Evolutionary conservation across 2,797 vertebrate genomes (phyloP).

Genomic region (Ctenochaetus hawaiiensis): DNA sequence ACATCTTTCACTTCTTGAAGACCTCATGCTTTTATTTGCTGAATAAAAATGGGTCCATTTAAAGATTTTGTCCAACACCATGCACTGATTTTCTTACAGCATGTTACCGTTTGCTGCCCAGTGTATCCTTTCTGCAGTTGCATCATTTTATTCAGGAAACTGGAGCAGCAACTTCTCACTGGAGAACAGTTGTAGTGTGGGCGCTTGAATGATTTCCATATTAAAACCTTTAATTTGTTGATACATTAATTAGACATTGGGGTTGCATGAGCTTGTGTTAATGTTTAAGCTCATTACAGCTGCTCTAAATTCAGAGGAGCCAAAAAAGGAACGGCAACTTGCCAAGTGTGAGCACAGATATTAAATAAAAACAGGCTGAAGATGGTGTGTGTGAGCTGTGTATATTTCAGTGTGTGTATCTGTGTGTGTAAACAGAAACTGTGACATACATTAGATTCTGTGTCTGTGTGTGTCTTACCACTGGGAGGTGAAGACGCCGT

Average conservation of each 20-base stretch:
- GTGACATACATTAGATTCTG: slow-evolving; percentile 11
- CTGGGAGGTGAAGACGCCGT: slow-evolving; percentile 94
- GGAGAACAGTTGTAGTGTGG: slow-evolving; percentile 50
- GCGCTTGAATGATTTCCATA: slow-evolving; percentile 31
- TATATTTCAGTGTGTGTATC: slow-evolving; percentile 7
- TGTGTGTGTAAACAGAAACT: slow-evolving; percentile 35
- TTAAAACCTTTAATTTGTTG: slow-evolving; percentile 54
- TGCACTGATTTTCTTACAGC: neutral
- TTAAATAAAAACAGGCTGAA: slow-evolving; percentile 41
- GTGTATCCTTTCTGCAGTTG: slow-evolving; percentile 1
- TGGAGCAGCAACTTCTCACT: slow-evolving; percentile 30
- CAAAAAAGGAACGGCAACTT: slow-evolving; percentile 28
- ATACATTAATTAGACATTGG: slow-evolving; percentile 55
- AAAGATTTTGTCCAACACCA: neutral
- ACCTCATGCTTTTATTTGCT: neutral
- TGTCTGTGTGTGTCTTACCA: slow-evolving; percentile 82
- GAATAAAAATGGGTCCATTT: neutral
- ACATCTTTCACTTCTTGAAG: neutral
- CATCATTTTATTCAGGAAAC: slow-evolving; percentile 9
- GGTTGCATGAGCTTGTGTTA: slow-evolving; percentile 40
- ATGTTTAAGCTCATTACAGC: slow-evolving; percentile 62
- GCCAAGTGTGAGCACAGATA: slow-evolving; percentile 37
- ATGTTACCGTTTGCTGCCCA: neutral
- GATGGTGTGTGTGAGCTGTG: slow-evolving; percentile 32
- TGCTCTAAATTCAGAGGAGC: slow-evolving; percentile 58